These are phyloP conservation scores for Danio jaintianensis DNA, from an alignment of 2,797 vertebrate species.

Conservation along the genomic window DNA sequence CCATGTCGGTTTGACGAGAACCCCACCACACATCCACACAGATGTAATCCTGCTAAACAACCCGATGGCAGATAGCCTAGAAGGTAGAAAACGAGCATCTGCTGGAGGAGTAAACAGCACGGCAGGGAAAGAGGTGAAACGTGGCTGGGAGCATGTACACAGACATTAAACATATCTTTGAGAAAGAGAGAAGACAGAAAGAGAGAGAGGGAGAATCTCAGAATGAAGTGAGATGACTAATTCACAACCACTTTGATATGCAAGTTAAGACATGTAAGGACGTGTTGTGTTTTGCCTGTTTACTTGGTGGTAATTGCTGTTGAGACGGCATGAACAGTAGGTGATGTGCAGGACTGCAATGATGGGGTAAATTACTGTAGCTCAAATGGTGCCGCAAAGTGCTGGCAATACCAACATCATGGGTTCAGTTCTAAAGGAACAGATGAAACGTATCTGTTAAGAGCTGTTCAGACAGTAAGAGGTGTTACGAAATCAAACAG, in stretches of 20 bases:
- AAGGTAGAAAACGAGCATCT: constrained; percentile 57
- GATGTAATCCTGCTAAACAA: constrained; percentile 70
- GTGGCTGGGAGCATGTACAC: constrained; percentile 54
- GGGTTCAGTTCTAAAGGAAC: not conserved
- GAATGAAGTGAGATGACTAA: constrained; percentile 33
- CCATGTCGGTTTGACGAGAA: constrained; percentile 57
- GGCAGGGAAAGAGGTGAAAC: constrained; percentile 57
- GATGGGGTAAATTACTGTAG: not conserved
- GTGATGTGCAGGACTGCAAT: constrained; percentile 1
- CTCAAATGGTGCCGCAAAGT: not conserved
- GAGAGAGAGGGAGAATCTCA: constrained; percentile 15
- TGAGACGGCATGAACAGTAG: not conserved
- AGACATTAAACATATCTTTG: constrained; percentile 53
- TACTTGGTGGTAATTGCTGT: constrained; percentile 31
- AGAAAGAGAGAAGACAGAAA: constrained; percentile 14
- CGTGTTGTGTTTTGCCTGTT: not conserved
- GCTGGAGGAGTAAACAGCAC: constrained; percentile 68
- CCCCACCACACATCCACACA: constrained; percentile 65
- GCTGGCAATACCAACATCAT: not conserved
- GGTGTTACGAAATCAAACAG: not conserved
- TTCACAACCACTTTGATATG: constrained; percentile 18
- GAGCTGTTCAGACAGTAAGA: not conserved
- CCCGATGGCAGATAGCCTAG: constrained; percentile 68
- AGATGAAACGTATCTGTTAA: not conserved
- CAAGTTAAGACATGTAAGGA: constrained; percentile 6